Evolutionary conservation across 1,140 invertebrate genomes (phyloP).

Genomic region (Rhyzopertha dominica): DNA sequence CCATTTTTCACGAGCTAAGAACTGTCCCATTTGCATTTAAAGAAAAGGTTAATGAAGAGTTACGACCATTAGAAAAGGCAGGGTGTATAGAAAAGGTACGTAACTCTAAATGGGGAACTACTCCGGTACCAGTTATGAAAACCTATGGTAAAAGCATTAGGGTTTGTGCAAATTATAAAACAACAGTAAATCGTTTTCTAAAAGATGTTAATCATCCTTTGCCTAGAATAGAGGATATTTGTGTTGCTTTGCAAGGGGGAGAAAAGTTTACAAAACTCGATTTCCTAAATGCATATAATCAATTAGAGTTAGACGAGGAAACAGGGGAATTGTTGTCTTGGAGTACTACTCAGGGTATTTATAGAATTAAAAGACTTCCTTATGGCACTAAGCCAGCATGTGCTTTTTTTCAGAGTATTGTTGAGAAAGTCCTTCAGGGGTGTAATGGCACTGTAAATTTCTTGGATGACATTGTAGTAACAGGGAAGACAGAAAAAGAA

Average conservation of each 20-base stretch:
- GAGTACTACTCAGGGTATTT: conserved; percentile 37
- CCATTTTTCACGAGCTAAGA: too few species aligned
- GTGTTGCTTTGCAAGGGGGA: conserved; percentile 34
- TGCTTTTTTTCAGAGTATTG: conserved; percentile 44
- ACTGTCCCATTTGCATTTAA: too few species aligned
- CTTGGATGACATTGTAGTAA: conserved; percentile 43
- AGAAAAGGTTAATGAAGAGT: conserved; percentile 14
- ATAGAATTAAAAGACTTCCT: conserved; percentile 33
- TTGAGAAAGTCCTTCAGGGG: conserved; percentile 39
- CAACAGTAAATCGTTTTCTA: conserved; percentile 40
- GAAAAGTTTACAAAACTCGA: conserved; percentile 41
- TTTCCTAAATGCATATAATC: conserved; percentile 39
- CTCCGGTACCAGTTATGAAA: conserved; percentile 47
- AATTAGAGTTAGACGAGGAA: conserved; percentile 36
- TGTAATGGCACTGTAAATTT: conserved; percentile 21
- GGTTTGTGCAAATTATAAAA: conserved; percentile 47
- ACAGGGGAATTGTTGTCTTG: conserved; percentile 33
- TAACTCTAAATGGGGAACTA: conserved; percentile 16
- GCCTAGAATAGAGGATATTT: conserved; percentile 35
- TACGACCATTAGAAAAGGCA: conserved; percentile 6
- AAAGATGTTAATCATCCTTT: conserved; percentile 38
- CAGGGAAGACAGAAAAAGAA: conserved; percentile 25
- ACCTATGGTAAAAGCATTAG: conserved; percentile 37
- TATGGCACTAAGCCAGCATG: conserved; percentile 26
- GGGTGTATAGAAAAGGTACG: conserved; percentile 5